Evolutionary conservation across 2,113 vertebrate species (phyloP).

Genomic region (Lipotes vexillifer): DNA sequence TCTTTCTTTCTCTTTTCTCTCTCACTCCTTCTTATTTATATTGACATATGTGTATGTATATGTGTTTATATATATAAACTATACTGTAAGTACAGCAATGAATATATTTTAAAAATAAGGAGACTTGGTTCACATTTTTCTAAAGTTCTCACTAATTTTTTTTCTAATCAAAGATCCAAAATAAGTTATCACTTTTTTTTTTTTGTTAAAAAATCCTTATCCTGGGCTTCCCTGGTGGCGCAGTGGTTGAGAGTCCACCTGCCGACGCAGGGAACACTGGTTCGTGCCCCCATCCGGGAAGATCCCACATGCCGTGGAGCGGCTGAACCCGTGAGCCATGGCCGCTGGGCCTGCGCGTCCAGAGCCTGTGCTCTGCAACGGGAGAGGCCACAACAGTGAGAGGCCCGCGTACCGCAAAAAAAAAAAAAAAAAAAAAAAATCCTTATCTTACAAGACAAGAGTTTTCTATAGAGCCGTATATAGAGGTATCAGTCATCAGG

Average conservation of each 20-base stretch:
- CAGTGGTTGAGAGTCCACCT: no score
- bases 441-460: background rate
- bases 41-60: background rate
- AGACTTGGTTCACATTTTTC: background rate
- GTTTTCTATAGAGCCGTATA: background rate
- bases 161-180: background rate
- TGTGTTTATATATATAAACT: background rate
- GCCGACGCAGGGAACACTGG: no score
- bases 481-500: background rate
- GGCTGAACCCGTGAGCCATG: no score
- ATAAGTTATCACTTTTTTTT: background rate
- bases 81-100: background rate
- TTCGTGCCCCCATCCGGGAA: no score
- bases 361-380: no score
- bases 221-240: no score
- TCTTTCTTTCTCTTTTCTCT: background rate
- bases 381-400: no score
- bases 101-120: background rate
- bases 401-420: no score
- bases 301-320: no score
- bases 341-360: no score
- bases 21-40: background rate
- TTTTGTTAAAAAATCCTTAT: background rate
- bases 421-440: no score
- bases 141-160: background rate